A percentile compares a stretch with the other conserved stretches of the same genome.
These are phyloP conservation scores for Petrocephalus schoutedeni DNA, from an alignment of 2,797 vertebrate genomes.

Conservation along the genomic window DNA sequence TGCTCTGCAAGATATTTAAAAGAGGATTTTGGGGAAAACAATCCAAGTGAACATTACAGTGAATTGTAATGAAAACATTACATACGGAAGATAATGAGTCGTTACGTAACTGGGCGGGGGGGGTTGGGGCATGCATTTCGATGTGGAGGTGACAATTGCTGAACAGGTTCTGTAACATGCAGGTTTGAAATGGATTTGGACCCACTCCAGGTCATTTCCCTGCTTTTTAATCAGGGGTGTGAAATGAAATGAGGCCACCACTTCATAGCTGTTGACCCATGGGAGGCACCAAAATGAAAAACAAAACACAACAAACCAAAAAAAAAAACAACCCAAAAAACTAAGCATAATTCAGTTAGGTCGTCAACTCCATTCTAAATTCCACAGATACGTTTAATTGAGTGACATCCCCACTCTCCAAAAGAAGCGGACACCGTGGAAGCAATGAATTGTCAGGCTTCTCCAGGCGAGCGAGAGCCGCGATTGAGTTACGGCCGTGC, in stretches of 20 bases:
- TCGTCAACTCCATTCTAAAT: neutral
- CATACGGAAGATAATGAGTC: neutral
- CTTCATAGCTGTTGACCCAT: neutral
- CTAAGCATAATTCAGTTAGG: neutral
- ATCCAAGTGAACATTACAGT: neutral
- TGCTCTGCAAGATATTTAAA: neutral
- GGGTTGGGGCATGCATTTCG: neutral
- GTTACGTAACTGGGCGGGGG: neutral
- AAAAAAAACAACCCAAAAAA: neutral
- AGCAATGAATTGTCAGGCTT: neutral
- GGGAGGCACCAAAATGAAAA: neutral
- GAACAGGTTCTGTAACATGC: neutral
- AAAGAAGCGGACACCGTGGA: neutral
- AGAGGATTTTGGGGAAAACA: neutral
- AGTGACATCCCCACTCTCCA: neutral
- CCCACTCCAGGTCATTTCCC: neutral
- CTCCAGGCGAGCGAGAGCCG: neutral
- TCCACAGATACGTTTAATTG: neutral
- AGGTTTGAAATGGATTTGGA: constrained; percentile 13
- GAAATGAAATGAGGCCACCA: neutral
- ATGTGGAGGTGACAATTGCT: constrained; percentile 2
- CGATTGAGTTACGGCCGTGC: neutral
- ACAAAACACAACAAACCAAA: neutral
- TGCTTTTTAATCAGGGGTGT: constrained; percentile 18
- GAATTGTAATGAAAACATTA: neutral